Conservation (phyloP, 1,140 invertebrate species). For the Homalodisca vitripennis region DNA sequence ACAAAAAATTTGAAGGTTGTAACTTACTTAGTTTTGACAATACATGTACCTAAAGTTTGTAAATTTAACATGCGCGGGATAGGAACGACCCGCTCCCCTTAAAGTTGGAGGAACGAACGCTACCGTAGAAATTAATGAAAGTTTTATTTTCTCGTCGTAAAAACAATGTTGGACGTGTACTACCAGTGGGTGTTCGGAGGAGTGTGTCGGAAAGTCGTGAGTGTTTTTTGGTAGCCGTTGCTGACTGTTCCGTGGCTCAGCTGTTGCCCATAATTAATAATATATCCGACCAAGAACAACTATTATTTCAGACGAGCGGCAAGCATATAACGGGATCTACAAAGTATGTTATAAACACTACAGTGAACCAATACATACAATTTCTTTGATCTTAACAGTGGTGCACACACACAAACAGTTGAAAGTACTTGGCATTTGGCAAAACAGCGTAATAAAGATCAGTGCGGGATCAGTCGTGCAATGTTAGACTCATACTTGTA, state of each 20-base stretch:
- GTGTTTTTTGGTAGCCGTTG: neutral
- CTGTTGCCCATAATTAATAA: neutral
- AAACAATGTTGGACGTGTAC: too few species aligned
- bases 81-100: too few species aligned
- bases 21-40: too few species aligned
- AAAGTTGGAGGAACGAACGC: neutral
- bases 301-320: conserved; percentile 11
- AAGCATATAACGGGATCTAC: neutral
- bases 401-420: neutral
- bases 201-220: neutral
- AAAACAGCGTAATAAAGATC: neutral
- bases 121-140: too few species aligned
- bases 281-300: neutral
- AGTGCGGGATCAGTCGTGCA: neutral
- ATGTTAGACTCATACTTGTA: neutral
- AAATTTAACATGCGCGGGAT: too few species aligned
- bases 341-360: conserved; percentile 1
- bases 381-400: neutral
- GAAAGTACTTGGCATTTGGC: neutral
- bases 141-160: neutral
- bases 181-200: conserved; percentile 2
- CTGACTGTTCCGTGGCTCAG: conserved; percentile 7
- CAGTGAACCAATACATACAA: neutral
- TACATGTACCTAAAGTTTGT: too few species aligned
- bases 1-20: too few species aligned